Conservation (phyloP, 1,140 invertebrate genomes). For the Philotrypesis tridentata region DNA sequence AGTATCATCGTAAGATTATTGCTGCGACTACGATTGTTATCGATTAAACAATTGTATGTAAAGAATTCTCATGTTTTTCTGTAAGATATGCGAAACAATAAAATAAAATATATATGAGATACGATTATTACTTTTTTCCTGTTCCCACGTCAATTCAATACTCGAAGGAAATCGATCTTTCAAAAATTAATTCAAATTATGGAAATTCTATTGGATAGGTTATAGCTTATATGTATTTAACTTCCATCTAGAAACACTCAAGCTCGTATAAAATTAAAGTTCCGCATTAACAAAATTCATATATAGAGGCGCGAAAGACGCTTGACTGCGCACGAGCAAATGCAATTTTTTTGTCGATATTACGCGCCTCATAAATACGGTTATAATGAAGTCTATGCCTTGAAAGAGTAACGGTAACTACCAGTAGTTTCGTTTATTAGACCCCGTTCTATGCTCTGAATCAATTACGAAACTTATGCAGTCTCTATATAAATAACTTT, state of each 20-base stretch:
- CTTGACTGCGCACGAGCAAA: neutral
- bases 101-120: neutral
- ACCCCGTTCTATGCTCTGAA: neutral
- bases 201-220: too few species aligned
- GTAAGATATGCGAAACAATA: neutral
- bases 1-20: neutral
- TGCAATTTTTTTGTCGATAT: neutral
- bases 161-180: too few species aligned
- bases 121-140: too few species aligned
- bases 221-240: too few species aligned
- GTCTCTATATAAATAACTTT: slow-evolving; percentile 19
- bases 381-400: neutral
- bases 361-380: neutral
- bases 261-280: neutral
- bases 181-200: too few species aligned
- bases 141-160: too few species aligned
- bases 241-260: too few species aligned
- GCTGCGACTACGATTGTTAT: neutral
- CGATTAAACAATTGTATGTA: neutral
- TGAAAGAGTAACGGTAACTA: neutral
- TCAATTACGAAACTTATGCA: neutral
- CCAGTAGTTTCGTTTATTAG: slow-evolving; percentile 7
- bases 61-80: neutral
- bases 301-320: too few species aligned
- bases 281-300: neutral